These are phyloP conservation scores for Oncopodura yosiiana DNA, from an alignment of 1,140 invertebrate species.

Conservation along the genomic window DNA sequence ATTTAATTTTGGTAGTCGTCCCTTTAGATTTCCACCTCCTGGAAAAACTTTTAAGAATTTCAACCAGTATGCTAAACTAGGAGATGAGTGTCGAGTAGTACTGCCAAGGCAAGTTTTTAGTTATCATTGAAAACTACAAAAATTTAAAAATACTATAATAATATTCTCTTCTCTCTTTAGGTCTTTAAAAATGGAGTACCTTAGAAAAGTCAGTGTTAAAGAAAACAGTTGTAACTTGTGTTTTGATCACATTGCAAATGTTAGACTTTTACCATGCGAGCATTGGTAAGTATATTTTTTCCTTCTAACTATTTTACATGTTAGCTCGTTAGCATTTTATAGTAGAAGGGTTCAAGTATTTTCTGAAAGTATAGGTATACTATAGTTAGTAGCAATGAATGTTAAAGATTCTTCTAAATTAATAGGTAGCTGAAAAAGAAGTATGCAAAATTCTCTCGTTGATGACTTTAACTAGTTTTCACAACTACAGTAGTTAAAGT, in stretches of 20 bases:
- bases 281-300: conserved; percentile 53
- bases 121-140: neutral
- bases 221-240: conserved; percentile 83
- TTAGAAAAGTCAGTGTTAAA: conserved; percentile 61
- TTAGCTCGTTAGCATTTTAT: no score
- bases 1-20: conserved; percentile 81
- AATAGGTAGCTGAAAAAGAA: no score
- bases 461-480: no score
- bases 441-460: no score
- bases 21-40: conserved; percentile 67
- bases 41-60: conserved; percentile 58
- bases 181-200: conserved; percentile 61
- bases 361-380: no score
- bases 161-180: conserved; percentile 45
- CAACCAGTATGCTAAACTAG: conserved; percentile 63
- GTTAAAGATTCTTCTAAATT: no score
- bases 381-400: no score
- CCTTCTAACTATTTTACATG: conserved; percentile 12
- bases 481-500: no score
- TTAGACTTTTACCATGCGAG: conserved; percentile 65
- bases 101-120: conserved; percentile 44
- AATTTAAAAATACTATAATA: neutral
- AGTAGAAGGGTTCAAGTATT: no score
- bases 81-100: conserved; percentile 58
- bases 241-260: conserved; percentile 66